phyloP scores from a whole-genome alignment of 2,888 invertebrate species.

The Stomorhina lunata region DNA sequence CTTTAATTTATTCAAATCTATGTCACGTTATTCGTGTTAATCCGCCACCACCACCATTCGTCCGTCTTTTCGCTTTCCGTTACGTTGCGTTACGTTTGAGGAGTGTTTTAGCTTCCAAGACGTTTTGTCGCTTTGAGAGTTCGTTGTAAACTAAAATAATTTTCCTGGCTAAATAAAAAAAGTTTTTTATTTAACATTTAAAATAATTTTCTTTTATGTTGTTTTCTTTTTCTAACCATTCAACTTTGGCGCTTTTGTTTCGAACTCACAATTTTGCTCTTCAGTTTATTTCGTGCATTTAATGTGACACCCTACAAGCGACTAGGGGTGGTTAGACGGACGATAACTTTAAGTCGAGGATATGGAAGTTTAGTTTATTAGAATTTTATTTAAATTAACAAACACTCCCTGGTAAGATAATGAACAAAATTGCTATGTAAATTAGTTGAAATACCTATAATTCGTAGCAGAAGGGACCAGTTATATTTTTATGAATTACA shows the following conservation, averaged over 20 bases:
- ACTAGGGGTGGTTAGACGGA: constrained; percentile 25
- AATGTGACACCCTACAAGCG: constrained; percentile 21
- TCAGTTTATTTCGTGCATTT: constrained; percentile 16
- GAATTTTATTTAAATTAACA: no score
- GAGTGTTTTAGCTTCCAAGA: constrained; percentile 32
- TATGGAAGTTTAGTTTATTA: no score
- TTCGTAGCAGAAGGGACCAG: no score
- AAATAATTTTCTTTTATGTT: constrained; percentile 47
- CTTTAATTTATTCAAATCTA: constrained; percentile 14
- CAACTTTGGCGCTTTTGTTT: constrained; percentile 44
- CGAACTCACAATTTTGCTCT: constrained; percentile 38
- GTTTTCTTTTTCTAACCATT: constrained; percentile 34
- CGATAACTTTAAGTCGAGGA: no score
- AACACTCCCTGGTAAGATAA: no score
- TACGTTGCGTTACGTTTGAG: neutral
- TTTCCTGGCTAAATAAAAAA: constrained; percentile 37
- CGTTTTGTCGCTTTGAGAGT: constrained; percentile 58
- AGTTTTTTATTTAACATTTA: constrained; percentile 42
- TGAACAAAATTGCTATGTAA: no score
- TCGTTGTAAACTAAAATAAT: constrained; percentile 53
- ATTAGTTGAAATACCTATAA: no score
- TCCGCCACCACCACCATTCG: no score
- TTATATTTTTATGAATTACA: no score
- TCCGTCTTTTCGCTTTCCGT: no score
- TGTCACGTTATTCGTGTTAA: neutral